Base-by-base conservation (phyloP, 2,888 invertebrate genomes). In the Danaus chrysippus region DNA sequence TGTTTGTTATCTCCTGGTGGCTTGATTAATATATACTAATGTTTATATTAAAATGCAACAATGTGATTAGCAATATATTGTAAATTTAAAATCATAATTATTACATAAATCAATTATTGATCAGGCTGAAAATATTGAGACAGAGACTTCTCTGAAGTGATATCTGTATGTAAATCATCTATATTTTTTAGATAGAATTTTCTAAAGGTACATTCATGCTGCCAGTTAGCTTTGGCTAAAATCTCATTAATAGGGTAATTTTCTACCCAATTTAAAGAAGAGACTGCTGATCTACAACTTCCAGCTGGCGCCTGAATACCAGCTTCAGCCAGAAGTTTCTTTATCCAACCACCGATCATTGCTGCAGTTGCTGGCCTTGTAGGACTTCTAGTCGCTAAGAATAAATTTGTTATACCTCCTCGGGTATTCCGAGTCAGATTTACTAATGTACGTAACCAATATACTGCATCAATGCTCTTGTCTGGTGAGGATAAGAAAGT, bases 241-340 rank as follows among this genome's bases (percentile, higher is more conserved):
- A 69, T 69, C 12, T 63, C 63, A 44, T 68, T 62, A 10, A 68
- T 61, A 12, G 62, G 54, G 23, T 66, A 68, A 42, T 65, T 62
- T 58, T 68, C 63, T 53, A 63, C 17, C 15, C 57, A 69, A 53
- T 65, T 68, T 58, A 66, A 49, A 34, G 66, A 64, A 23, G 66
- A 59, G 10, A 67, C 63, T 10, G 62, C 67, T 46, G 69, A 63
- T 54, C 67, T 62, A 34, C 17, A 58, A 53, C 67, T 64, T 17
- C 67, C 66, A 10, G 66, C 63, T 8, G 62, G 17, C 12, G 66
- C 63, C 12, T 63, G 15, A 42, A 65, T 62, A 8, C 63, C 66
- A 34, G 63, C 56, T n/a, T 66, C 60, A 13, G 42, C n/a, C n/a
- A 66, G 56, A 13, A 60, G 17, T 5, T 56, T 23, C 13, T 58